Base-by-base conservation (phyloP, 2,113 vertebrate species). In the Phoxinus phoxinus region DNA sequence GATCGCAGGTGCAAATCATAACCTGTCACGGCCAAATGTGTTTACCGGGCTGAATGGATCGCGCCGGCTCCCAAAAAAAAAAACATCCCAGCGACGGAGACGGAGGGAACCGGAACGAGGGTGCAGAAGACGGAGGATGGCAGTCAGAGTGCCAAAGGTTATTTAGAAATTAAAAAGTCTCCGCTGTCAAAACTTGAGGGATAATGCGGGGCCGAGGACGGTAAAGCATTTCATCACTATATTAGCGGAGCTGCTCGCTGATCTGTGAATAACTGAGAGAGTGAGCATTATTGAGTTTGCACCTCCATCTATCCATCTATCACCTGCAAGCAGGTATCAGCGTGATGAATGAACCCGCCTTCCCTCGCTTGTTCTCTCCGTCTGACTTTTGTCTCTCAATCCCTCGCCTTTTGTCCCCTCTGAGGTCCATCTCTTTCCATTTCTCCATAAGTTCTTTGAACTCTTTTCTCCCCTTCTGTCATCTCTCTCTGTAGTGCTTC, bases 251-350 rank as follows among this genome's bases (percentile, higher is more conserved):
- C 93, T 93, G 95, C 88, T 95, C 94, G 94, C 91, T 96, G 96
- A 96, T 95, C 96, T 96, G 95, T 96, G 95, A 96, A 96, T 94
- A 96, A 95, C 95, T 88, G 85, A 86, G 92, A 93, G 91, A 92
- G 87, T 83, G 92, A 94, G 94, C 93, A 95, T 95, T 95, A 96
- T 93, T 95, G 94, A 95, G 95, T 95, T 96, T 95, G 92, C 95
- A 95, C 94, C 93, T 86, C 94, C 93, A 94, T 95, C 92, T 93
- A 93, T 96, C 94, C 94, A 96, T 96, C 95, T 92, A 96, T 97
- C 96, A 96, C 89, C 63, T 89, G 86, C 82, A 89, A 94, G 91
- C 88, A 92, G 93, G 92, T 93, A 94, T 95, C 95, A 95, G 78
- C 80, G 92, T 96, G 96, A 96, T 96, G 92, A 93, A 96, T 96